A percentile compares a stretch with the other conserved stretches of the same genome.
phyloP scores from a whole-genome alignment of 2,113 vertebrate species.

The Gambusia holbrooki region DNA sequence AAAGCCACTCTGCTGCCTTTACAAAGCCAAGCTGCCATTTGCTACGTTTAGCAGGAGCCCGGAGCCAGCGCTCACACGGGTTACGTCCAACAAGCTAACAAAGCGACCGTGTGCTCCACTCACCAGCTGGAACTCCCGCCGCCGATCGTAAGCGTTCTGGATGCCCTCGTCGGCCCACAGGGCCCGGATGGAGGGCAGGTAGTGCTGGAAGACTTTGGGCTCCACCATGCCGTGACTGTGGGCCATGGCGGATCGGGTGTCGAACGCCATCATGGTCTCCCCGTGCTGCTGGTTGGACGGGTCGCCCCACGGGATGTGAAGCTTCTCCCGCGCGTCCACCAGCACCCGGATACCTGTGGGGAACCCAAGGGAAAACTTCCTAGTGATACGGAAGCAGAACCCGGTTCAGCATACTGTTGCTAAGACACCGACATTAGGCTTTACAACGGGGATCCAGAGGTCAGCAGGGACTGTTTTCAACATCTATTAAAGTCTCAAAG shows the following conservation, averaged over 20 bases:
- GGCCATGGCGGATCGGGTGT: conserved; percentile 85
- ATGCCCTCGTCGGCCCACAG: conserved; percentile 92
- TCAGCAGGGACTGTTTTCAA: too few relatives aligned
- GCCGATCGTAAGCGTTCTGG: conserved; percentile 93
- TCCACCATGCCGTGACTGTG: conserved; percentile 88
- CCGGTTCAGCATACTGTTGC: too few relatives aligned
- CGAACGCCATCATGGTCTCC: conserved; percentile 92
- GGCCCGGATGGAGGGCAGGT: conserved; percentile 85
- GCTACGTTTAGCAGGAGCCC: too few relatives aligned
- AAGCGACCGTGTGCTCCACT: conserved; percentile 54
- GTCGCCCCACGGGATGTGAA: conserved; percentile 95
- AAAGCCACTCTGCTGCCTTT: too few relatives aligned
- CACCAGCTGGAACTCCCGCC: conserved; percentile 96
- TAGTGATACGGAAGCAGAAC: too few relatives aligned
- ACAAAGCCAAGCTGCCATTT: too few relatives aligned
- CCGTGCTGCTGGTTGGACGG: conserved; percentile 87
- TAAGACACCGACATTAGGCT: too few relatives aligned
- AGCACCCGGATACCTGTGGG: conserved; percentile 90
- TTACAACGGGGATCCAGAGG: too few relatives aligned
- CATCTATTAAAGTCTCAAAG: too few relatives aligned
- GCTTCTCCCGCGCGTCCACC: conserved; percentile 94
- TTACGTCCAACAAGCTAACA: background rate
- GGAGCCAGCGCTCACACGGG: too few relatives aligned
- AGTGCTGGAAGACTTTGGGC: conserved; percentile 84
- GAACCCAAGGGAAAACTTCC: background rate